Conservation (phyloP, 2,113 vertebrate genomes). For the Acrocephalus arundinaceus region DNA sequence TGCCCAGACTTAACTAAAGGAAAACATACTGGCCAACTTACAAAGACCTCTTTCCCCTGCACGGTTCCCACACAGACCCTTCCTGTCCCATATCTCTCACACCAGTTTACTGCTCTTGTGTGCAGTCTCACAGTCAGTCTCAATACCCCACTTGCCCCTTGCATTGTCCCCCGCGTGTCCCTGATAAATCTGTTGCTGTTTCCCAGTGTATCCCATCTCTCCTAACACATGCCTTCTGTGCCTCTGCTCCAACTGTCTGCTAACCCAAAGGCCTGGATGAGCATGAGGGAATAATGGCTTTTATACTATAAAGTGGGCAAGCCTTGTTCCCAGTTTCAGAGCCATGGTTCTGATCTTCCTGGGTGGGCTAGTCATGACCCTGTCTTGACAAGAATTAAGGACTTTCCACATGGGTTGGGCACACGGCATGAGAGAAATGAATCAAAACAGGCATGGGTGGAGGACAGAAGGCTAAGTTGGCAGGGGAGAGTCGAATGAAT, state of each 20-base stretch:
- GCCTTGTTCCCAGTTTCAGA: slow-evolving; percentile 58
- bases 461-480: slow-evolving; percentile 61
- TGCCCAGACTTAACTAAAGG: background rate
- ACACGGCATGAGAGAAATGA: slow-evolving; percentile 62
- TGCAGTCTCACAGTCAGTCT: background rate
- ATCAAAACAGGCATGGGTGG: slow-evolving; percentile 68
- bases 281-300: slow-evolving; percentile 58
- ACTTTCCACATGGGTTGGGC: slow-evolving; percentile 65
- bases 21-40: slow-evolving; percentile 12
- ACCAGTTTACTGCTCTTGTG: background rate
- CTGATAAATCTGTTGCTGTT: background rate
- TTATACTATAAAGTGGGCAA: slow-evolving; percentile 54
- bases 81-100: background rate
- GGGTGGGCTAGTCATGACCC: slow-evolving; percentile 68
- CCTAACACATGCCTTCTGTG: slow-evolving; percentile 46
- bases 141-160: background rate
- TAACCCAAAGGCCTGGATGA: slow-evolving; percentile 33
- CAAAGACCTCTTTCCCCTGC: background rate
- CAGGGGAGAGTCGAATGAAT: slow-evolving; percentile 32
- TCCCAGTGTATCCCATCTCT: background rate
- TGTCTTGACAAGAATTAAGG: slow-evolving; percentile 67
- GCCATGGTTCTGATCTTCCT: slow-evolving; percentile 60
- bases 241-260: slow-evolving; percentile 30
- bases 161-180: background rate
- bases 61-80: background rate